Conservation (phyloP, 2,113 vertebrate species). For the Anas platyrhynchos region DNA sequence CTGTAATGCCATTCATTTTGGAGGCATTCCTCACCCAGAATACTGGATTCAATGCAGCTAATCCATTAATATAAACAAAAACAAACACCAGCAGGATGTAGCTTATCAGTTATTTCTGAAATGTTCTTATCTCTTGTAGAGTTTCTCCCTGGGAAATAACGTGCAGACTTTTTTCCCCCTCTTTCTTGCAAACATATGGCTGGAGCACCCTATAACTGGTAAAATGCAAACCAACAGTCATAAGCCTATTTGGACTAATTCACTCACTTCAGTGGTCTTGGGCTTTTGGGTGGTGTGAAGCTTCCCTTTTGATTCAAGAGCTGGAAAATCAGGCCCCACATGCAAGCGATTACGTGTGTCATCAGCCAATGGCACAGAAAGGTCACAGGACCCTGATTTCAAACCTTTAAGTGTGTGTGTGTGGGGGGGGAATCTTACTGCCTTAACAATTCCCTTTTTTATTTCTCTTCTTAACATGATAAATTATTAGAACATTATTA, state of each 20-base stretch:
- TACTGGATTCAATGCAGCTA: neutral
- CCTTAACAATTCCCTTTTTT: constrained; percentile 10
- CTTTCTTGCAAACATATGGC: neutral
- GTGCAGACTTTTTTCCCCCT: neutral
- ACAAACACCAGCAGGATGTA: constrained; percentile 27
- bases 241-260: neutral
- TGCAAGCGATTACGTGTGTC: neutral
- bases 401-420: neutral
- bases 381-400: neutral
- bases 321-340: neutral
- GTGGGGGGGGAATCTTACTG: neutral
- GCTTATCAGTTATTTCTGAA: constrained; percentile 46
- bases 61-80: constrained; percentile 30
- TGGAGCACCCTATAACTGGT: neutral
- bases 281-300: neutral
- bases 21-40: neutral
- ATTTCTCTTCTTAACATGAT: neutral
- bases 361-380: neutral
- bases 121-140: constrained; percentile 29
- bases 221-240: neutral
- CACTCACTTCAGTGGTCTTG: neutral
- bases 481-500: constrained; percentile 11
- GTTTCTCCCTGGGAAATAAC: constrained; percentile 31
- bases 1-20: neutral
- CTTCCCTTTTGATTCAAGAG: neutral